These are phyloP conservation scores for Heliconius eleuchia DNA, from an alignment of 1,140 invertebrate genomes.

Conservation along the genomic window DNA sequence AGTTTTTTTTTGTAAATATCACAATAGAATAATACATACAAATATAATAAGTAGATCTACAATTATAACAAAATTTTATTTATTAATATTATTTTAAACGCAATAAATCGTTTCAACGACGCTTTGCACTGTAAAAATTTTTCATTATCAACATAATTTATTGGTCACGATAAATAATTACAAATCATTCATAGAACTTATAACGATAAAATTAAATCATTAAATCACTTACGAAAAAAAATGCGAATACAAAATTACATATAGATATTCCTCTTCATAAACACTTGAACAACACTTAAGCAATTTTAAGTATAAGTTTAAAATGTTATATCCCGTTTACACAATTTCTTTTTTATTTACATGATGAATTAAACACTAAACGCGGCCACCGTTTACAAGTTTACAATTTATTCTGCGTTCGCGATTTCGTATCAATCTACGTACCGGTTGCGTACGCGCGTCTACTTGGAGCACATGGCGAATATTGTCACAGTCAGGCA, in stretches of 20 bases:
- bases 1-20: not conserved
- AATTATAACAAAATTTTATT: no score
- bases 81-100: not conserved
- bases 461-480: conserved; percentile 56
- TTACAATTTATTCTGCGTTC: conserved; percentile 16
- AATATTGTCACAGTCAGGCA: conserved; percentile 61
- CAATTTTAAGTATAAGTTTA: not conserved
- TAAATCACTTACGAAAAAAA: not conserved
- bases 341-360: not conserved
- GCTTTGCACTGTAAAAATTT: not conserved
- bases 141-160: not conserved
- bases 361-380: conserved; percentile 4
- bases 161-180: not conserved
- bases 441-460: conserved; percentile 46
- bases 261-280: not conserved
- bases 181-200: not conserved
- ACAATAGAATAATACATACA: no score
- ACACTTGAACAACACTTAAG: not conserved
- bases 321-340: not conserved
- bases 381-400: not conserved
- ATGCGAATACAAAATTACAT: not conserved
- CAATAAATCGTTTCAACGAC: not conserved
- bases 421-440: conserved; percentile 19
- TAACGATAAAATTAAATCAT: not conserved
- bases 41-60: no score